Base-by-base conservation (phyloP, 2,797 vertebrate species). In the Dermochelys coriacea region DNA sequence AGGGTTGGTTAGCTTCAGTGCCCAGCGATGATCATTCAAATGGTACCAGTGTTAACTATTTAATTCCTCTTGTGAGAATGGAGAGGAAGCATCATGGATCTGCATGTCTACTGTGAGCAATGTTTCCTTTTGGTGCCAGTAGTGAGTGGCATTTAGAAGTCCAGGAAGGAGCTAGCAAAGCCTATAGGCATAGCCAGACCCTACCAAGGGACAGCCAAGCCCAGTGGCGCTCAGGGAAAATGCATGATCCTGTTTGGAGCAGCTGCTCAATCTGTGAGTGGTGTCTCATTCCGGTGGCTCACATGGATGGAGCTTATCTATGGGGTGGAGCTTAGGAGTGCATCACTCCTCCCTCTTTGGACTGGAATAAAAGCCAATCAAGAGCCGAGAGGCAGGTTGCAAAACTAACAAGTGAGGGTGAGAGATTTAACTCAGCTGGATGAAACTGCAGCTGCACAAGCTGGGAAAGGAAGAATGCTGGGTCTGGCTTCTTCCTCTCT, bases 11-110 rank as follows among this genome's bases (percentile, higher is more conserved):
- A 1, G 31, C 85, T 59, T 75, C 0, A 41, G 0, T 1, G 64
- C 82, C 83, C 12, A 0, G 59, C 52, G 68, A 64, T 49, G 93
- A 82, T 84, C 34, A 94, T 84, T 91, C 86, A 86, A 84, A 81
- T 88, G 94, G 93, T 94, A 88, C 80, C 5, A 6, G 4, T 45
- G 86, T 86, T 75, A 96, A 86, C 37, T 82, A 80, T 59, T 27
- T 54, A 85, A 95, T 95, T 92, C 71, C 84, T 93, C 90, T n/a
- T 3, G 29, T 45, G 18, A 80, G 79, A 31, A 0, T 29, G 57
- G 80, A 90, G 64, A 68, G 89, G 86, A 96, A 91, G 94, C 93
- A 86, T 10, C 12, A 25, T 34, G n/a, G 50, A 52, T 3, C 91
- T 34, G 12, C 6, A 2, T 0, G 9, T 82, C 84, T 74, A 75